A percentile compares a stretch with the other conserved stretches of the same genome.
These are phyloP conservation scores for Adrianichthys oophorus DNA, from an alignment of 2,797 vertebrate species.

Conservation along the genomic window DNA sequence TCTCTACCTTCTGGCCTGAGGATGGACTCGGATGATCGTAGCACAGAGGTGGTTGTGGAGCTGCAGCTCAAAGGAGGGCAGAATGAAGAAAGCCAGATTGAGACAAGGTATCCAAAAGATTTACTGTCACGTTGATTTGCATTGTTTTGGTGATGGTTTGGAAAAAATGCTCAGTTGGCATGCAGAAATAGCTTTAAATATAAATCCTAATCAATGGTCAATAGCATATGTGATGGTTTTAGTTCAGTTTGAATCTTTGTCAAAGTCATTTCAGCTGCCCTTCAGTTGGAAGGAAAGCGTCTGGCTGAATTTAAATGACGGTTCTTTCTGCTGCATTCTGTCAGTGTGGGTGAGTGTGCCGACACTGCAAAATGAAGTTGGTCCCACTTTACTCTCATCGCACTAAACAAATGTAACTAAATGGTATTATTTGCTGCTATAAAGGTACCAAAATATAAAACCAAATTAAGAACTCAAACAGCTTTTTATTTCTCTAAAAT, in stretches of 20 bases:
- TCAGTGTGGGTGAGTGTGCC: slow-evolving; percentile 56
- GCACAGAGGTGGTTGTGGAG: slow-evolving; percentile 27
- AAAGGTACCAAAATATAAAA: slow-evolving; percentile 20
- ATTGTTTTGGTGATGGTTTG: no score
- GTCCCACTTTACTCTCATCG: slow-evolving; percentile 46
- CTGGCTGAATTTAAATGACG: slow-evolving; percentile 65
- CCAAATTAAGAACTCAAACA: no score
- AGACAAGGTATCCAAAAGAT: slow-evolving; percentile 67
- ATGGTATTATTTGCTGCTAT: slow-evolving; percentile 41
- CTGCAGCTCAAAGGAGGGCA: slow-evolving; percentile 52
- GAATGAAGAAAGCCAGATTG: slow-evolving; percentile 48
- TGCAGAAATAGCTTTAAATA: no score
- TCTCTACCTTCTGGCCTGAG: slow-evolving; percentile 49
- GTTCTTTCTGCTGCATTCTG: slow-evolving; percentile 72
- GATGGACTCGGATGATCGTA: slow-evolving; percentile 40
- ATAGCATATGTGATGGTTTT: slow-evolving; percentile 4
- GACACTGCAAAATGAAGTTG: slow-evolving; percentile 61
- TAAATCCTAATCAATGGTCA: not conserved
- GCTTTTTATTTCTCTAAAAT: no score
- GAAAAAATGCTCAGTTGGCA: no score
- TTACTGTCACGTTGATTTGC: slow-evolving; percentile 1
- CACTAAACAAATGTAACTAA: slow-evolving; percentile 14
- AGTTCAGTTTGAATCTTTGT: slow-evolving; percentile 7
- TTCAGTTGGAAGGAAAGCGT: slow-evolving; percentile 30
- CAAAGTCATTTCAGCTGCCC: slow-evolving; percentile 29